Evolutionary conservation across 2,113 vertebrate genomes (phyloP).

Genomic region (Petroica traversi): DNA sequence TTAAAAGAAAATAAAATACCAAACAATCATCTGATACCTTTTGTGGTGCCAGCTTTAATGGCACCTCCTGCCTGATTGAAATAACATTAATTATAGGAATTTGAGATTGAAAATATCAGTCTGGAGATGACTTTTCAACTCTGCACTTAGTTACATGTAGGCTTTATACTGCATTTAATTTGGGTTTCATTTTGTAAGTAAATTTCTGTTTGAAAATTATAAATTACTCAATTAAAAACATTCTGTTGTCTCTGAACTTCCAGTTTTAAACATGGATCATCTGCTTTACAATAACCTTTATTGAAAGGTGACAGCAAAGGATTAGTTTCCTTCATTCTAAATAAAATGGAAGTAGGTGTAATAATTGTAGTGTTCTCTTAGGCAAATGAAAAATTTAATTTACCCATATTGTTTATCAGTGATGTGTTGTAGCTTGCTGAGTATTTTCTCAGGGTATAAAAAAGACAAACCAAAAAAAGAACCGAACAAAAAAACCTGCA

Average conservation of each 20-base stretch:
- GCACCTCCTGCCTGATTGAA: not conserved
- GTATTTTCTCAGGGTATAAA: not conserved
- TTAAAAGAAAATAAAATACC: not conserved
- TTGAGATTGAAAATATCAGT: accelerated
- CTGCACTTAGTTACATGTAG: not conserved
- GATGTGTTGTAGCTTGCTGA: not conserved
- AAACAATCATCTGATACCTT: not conserved
- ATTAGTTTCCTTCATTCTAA: not conserved
- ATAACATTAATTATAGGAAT: not conserved
- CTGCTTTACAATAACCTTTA: not conserved
- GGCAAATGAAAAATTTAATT: not conserved
- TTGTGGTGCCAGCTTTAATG: not conserved
- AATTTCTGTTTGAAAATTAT: not conserved
- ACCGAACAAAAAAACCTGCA: not conserved
- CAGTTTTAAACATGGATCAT: accelerated
- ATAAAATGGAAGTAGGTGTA: not conserved
- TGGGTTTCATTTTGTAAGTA: not conserved
- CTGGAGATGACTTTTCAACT: not conserved
- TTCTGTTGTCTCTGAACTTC: not conserved
- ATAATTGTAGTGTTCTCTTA: not conserved
- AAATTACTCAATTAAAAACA: not conserved
- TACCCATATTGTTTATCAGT: accelerated
- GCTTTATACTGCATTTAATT: not conserved
- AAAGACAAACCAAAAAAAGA: not conserved
- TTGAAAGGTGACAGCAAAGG: not conserved